Evolutionary conservation across 2,888 invertebrate genomes (phyloP), one percentile per base, ranked within the genome.

Genomic region (Papilio gigon): DNA sequence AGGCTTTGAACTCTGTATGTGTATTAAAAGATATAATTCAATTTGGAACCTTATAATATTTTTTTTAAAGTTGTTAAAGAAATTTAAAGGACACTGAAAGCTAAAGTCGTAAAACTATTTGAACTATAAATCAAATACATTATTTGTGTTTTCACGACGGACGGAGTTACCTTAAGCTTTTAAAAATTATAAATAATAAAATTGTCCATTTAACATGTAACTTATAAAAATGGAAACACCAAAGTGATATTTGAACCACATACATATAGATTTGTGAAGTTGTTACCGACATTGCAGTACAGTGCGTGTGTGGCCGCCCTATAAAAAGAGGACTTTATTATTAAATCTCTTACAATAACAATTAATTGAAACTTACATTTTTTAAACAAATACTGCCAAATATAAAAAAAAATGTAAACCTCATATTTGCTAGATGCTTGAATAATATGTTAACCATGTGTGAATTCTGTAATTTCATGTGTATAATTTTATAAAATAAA

Each of bases 401-500:
- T 20, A 37, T 37, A 4, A 33, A 35, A 59, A 59, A 30, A 17
- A 33, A 14, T 37, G 14, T 12, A 9, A 25, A 50, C 50, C 20
- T 25, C 25, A 50, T 50, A 50, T 25, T 63, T 0, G 35, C 53
- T 17, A 53, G 37, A n/a, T 37, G 47, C 47, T 47, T 47, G 33
- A 22, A 56, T 42, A 56, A 30, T 64, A 37, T 53, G 40, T 65
- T 65, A 42, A 56, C 53, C 17, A 65, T 22, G n/a, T 44, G 59
- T 62, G 62, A 44, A 47, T 68, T 58, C 33, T 44, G 56, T 62
- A 62, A 56, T 58, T 53, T 58, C 33, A 37, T 65, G 65, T 59
- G 42, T 22, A 65, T 65, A 65, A 22, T 44, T 59, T 42, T 33
- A 33, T 30, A 44, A 67, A 62, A 67, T 67, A 85, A 82, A 82